Evolutionary conservation across 2,797 vertebrate genomes (phyloP).

Genomic region (Toxotes lorentzi): DNA sequence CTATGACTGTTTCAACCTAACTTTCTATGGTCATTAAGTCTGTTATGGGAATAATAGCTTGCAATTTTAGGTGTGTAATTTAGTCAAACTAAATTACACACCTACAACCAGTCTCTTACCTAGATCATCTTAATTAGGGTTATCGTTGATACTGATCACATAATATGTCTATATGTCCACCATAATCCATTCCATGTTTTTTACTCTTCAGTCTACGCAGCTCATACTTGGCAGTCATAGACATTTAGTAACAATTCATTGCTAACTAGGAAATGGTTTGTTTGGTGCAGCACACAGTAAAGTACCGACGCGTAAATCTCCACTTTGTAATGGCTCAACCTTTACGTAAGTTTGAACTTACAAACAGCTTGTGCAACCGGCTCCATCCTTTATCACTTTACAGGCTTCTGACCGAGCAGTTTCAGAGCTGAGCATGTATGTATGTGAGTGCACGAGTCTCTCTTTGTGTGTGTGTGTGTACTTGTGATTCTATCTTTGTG

Average conservation of each 20-base stretch:
- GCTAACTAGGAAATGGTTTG: not conserved
- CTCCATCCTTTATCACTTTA: not conserved
- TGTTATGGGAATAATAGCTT: not conserved
- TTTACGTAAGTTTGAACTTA: not conserved
- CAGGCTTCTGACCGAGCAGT: not conserved
- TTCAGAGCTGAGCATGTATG: not conserved
- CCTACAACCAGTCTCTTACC: not conserved
- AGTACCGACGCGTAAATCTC: no score
- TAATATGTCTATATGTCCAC: not conserved
- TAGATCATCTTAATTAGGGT: not conserved
- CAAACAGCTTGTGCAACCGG: not conserved
- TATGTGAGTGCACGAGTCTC: not conserved
- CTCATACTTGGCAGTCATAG: not conserved
- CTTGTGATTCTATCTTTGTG: no score
- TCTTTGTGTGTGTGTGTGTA: constrained; percentile 1
- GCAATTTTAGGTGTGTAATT: not conserved
- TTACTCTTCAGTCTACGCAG: not conserved
- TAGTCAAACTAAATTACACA: no score
- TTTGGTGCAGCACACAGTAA: not conserved
- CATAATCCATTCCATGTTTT: not conserved
- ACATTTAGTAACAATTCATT: not conserved
- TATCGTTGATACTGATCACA: not conserved
- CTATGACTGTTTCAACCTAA: no score
- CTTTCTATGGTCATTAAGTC: not conserved
- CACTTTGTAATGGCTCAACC: not conserved